These are phyloP conservation scores for Rana temporaria DNA, from an alignment of 2,113 vertebrate genomes.

Conservation along the genomic window DNA sequence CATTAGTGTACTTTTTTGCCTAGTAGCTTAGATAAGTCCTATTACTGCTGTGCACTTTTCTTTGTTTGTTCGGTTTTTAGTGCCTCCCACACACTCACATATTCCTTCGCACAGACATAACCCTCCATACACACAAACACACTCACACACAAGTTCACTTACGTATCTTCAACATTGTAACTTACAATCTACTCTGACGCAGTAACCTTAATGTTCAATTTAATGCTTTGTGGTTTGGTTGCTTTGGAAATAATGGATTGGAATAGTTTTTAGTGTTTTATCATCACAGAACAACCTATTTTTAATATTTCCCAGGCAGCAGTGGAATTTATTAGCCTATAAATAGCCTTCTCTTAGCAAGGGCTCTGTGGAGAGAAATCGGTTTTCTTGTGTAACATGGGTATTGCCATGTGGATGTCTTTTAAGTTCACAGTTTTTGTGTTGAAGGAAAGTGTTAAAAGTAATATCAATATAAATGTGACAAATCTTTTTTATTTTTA, in stretches of 20 bases:
- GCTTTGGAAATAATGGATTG: constrained; percentile 13
- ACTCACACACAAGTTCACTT: too few relatives aligned
- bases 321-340: constrained; percentile 40
- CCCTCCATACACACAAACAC: too few relatives aligned
- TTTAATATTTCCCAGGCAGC: constrained; percentile 42
- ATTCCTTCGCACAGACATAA: too few relatives aligned
- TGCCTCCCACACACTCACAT: too few relatives aligned
- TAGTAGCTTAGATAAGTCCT: too few relatives aligned
- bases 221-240: not conserved
- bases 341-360: constrained; percentile 7
- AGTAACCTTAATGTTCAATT: not conserved
- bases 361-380: constrained; percentile 3
- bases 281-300: constrained; percentile 22
- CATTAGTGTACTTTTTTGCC: too few relatives aligned
- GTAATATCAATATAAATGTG: not conserved
- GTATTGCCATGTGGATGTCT: not conserved
- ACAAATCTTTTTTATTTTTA: too few relatives aligned
- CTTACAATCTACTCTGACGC: too few relatives aligned
- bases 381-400: constrained; percentile 11
- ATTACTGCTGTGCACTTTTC: too few relatives aligned
- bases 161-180: too few relatives aligned
- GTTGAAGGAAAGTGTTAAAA: not conserved
- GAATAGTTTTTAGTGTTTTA: constrained; percentile 14
- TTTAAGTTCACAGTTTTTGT: not conserved
- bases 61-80: too few relatives aligned